These are phyloP conservation scores for Parthenolecanium corni DNA, from an alignment of 2,888 invertebrate genomes.

Conservation along the genomic window DNA sequence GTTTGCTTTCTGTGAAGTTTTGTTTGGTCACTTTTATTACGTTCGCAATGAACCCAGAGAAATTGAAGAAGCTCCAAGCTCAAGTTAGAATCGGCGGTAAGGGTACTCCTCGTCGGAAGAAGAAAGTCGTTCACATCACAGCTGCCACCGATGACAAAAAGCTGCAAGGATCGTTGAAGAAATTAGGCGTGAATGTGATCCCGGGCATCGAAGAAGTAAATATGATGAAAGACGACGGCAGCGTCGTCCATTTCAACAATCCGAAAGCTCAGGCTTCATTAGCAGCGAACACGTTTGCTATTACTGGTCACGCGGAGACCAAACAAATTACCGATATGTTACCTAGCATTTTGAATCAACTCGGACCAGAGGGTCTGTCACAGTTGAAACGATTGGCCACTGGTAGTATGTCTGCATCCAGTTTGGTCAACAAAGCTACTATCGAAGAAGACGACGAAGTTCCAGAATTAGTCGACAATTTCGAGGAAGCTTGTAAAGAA, in stretches of 20 bases:
- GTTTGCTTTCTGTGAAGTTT: too few species aligned
- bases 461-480: conserved; percentile 94
- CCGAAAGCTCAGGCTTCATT: conserved; percentile 99
- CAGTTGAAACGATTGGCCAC: conserved; percentile 83
- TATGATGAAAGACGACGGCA: conserved; percentile 99
- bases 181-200: conserved; percentile 94
- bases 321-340: conserved; percentile 99
- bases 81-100: conserved; percentile 97
- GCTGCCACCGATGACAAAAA: conserved; percentile 99
- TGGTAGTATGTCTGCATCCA: conserved; percentile 37
- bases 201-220: conserved; percentile 99
- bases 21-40: too few species aligned
- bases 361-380: conserved; percentile 91
- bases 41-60: conserved; percentile 94
- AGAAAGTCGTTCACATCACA: conserved; percentile 99
- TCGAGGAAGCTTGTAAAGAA: conserved; percentile 92
- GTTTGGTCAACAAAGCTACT: conserved; percentile 47
- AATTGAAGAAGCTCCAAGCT: conserved; percentile 85
- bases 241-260: conserved; percentile 98
- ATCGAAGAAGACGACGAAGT: conserved; percentile 81
- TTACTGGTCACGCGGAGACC: conserved; percentile 97
- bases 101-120: conserved; percentile 98
- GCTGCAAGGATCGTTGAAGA: conserved; percentile 93
- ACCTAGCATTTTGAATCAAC: conserved; percentile 92
- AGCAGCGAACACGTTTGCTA: conserved; percentile 97